Percentiles rank a stretch among this genome's conserved stretches.
These are phyloP conservation scores for Nomada lathburiana DNA, from an alignment of 2,888 invertebrate species.

Conservation along the genomic window DNA sequence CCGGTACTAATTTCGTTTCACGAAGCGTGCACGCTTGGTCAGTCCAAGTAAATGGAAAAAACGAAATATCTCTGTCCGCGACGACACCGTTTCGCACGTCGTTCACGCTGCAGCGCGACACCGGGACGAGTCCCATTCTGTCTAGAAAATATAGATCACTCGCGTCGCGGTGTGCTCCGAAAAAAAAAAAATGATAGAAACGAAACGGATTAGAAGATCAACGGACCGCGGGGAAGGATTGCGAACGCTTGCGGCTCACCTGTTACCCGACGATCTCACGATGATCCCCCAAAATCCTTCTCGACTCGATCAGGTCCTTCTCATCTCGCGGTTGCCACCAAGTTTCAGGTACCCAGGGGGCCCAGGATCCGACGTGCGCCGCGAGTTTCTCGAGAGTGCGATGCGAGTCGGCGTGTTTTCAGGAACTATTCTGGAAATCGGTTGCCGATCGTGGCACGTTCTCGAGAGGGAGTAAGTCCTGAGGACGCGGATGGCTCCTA, in stretches of 20 bases:
- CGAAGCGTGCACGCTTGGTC: not conserved
- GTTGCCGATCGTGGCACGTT: conserved; percentile 82
- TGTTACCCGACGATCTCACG: not conserved
- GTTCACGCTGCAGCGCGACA: no score
- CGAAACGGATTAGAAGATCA: not conserved
- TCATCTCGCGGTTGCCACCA: conserved; percentile 51
- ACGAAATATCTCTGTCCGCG: no score
- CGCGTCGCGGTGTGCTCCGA: no score
- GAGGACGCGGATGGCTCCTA: conserved; percentile 84
- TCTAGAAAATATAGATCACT: no score
- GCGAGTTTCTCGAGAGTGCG: conserved; percentile 15
- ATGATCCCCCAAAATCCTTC: conserved; percentile 5
- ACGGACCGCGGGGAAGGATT: not conserved
- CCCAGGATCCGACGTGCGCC: conserved; percentile 23
- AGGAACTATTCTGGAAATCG: conserved; percentile 76
- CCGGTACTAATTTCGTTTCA: conserved; percentile 40
- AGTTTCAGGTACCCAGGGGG: not conserved
- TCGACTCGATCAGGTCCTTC: conserved; percentile 4
- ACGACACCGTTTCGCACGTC: no score
- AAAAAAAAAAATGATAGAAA: no score
- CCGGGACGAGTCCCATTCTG: no score
- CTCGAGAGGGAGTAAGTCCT: conserved; percentile 84
- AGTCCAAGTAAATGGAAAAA: no score
- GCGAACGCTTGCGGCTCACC: conserved; percentile 31
- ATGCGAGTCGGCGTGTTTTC: conserved; percentile 51